Evolutionary conservation across 37 sponge, comb jelly and placozoan genomes (phyloP).

Genomic region (Oscarella lobularis): DNA sequence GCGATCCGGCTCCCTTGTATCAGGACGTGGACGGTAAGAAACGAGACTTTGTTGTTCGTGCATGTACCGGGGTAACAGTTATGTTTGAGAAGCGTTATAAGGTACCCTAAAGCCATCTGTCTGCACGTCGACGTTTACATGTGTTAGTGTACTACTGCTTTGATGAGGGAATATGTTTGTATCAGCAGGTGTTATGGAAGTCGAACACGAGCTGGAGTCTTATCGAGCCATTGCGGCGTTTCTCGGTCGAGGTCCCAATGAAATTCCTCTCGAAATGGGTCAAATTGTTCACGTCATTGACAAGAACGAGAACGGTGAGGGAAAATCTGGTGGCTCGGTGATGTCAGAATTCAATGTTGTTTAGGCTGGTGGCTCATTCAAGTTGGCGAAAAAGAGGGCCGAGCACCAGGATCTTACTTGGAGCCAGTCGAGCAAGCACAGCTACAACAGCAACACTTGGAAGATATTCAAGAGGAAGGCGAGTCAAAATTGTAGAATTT

Average conservation of each 20-base stretch:
- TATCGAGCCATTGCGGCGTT: background rate
- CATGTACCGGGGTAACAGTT: too few relatives aligned
- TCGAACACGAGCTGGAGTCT: background rate
- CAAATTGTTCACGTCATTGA: background rate
- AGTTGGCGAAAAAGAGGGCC: slow-evolving; percentile 1
- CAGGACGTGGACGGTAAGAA: too few relatives aligned
- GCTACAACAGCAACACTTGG: background rate
- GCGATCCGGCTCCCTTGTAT: too few relatives aligned
- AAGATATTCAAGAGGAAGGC: background rate
- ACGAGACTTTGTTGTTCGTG: too few relatives aligned
- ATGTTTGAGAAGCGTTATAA: too few relatives aligned
- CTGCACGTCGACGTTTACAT: background rate
- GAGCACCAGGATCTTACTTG: background rate
- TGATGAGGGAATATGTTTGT: background rate
- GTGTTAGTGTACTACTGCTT: background rate
- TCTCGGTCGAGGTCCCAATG: background rate
- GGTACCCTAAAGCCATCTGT: too few relatives aligned
- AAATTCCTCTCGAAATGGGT: background rate
- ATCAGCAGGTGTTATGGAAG: background rate
- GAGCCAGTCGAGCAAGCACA: background rate
- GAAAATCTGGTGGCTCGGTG: background rate
- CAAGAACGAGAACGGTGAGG: background rate
- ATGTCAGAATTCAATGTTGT: background rate
- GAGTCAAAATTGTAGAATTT: background rate
- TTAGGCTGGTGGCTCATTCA: background rate